Evolutionary conservation across 2,888 invertebrate species (phyloP), one percentile per base, ranked within the genome.

Genomic region (Leucozona laternaria): DNA sequence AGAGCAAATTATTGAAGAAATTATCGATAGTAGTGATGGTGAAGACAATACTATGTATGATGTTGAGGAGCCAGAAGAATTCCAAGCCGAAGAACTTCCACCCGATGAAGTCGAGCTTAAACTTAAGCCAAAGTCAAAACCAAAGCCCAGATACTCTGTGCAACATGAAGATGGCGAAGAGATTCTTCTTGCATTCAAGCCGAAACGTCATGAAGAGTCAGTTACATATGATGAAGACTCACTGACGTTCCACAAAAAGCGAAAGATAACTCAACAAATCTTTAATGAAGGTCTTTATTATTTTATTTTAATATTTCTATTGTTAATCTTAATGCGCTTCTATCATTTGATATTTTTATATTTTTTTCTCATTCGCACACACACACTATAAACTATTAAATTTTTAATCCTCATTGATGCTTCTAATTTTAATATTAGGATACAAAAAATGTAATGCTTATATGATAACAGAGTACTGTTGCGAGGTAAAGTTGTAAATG

Each of bases 181-280:
- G 88, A 93, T 94, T 80, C 92, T 94, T 60, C 90, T 94, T 73
- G 93, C 93, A 45, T 90, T 94, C 34, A 91, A 93, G 43, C 92
- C 93, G 15, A 93, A 93, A 78, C 91, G 93, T 71, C 89, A 89
- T 64, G 90, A 92, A 87, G 93, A 95, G 90, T 93, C 94, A 80
- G 90, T 93, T 6, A 91, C 93, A 8, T 94, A 93, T 89, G 95
- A 94, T 90, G 95, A 95, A 91, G 95, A 95, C 89, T 94, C 95
- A 13, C 92, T 96, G 25, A 96, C 95, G 78, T 92, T 97, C 71
- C 96, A 95, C 91, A 93, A 96, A 89, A 95, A 95, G 89, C 93
- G 94, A 88, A 96, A 95, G 92, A 94, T 95, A 88, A 94, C 95
- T 79, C 94, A 94, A 88, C 94, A 94, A 68, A 93, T 95, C 55